These are phyloP conservation scores for Pristionchus entomophagus DNA, from an alignment of 2,888 invertebrate genomes.

Conservation along the genomic window DNA sequence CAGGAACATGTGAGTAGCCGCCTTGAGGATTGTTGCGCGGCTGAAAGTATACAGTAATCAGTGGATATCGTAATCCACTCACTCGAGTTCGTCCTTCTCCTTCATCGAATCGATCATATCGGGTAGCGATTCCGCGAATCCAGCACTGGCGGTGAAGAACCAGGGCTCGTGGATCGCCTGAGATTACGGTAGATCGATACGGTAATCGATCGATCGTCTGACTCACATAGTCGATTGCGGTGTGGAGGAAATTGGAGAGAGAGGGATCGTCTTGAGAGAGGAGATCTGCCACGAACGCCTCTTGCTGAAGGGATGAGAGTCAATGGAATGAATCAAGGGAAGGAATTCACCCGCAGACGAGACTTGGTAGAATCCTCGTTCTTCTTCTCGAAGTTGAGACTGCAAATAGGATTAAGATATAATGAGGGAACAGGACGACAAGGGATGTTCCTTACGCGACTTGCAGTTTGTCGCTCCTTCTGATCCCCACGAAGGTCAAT, in stretches of 20 bases:
- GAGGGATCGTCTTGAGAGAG: slow-evolving; percentile 3
- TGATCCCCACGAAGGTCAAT: not conserved
- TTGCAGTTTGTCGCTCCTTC: not conserved
- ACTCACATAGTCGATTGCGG: not conserved
- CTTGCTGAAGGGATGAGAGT: not conserved
- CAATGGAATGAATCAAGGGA: no score
- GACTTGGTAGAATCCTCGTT: not conserved
- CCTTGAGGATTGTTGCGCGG: not conserved
- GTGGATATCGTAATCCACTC: not conserved
- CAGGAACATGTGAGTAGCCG: not conserved
- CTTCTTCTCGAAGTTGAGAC: slow-evolving; percentile 14
- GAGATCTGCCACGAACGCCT: not conserved
- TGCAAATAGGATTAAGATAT: not conserved
- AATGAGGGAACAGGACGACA: not conserved
- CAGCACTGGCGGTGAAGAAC: not conserved
- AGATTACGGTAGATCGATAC: not conserved
- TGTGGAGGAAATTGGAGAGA: not conserved
- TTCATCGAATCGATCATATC: slow-evolving; percentile 14
- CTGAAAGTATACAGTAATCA: not conserved
- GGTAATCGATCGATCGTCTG: not conserved
- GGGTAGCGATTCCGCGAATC: slow-evolving; percentile 13
- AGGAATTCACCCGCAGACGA: not conserved
- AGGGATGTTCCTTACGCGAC: not conserved
- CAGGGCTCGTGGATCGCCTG: slow-evolving; percentile 4
- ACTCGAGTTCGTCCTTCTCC: slow-evolving; percentile 35